Conservation (phyloP, 2,113 vertebrate species). For the Spilogale gracilis region DNA sequence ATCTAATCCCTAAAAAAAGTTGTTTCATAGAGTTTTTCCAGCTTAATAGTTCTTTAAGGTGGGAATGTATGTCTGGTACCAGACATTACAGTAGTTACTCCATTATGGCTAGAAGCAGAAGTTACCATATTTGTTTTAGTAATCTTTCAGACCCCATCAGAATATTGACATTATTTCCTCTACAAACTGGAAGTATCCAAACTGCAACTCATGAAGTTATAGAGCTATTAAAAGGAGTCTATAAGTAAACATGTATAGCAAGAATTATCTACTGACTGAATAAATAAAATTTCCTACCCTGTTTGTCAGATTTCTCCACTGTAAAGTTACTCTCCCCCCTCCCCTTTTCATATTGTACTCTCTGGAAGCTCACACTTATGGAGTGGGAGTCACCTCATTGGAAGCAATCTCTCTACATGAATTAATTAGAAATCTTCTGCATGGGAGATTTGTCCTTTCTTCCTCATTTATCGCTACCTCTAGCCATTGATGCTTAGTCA, state of each 20-base stretch:
- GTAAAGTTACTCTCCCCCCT: neutral
- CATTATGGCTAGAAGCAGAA: neutral
- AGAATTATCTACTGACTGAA: neutral
- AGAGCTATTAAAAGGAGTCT: neutral
- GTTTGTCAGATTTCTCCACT: neutral
- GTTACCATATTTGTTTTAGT: neutral
- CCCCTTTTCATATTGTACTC: neutral
- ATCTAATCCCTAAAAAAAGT: neutral
- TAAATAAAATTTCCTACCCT: neutral
- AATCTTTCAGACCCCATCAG: neutral
- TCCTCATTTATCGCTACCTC: neutral
- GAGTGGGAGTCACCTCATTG: neutral
- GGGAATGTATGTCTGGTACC: neutral
- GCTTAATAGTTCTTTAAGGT: neutral
- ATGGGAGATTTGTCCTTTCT: neutral
- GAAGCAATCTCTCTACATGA: neutral
- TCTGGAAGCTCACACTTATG: neutral
- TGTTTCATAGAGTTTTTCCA: neutral
- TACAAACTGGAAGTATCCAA: neutral
- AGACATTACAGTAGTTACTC: neutral
- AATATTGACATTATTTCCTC: neutral
- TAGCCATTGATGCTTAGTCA: neutral
- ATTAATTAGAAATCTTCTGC: neutral
- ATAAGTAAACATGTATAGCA: neutral
- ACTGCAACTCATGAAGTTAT: neutral